phyloP scores from a whole-genome alignment of 2,888 invertebrate species.

The Xanthostigma xanthostigma region DNA sequence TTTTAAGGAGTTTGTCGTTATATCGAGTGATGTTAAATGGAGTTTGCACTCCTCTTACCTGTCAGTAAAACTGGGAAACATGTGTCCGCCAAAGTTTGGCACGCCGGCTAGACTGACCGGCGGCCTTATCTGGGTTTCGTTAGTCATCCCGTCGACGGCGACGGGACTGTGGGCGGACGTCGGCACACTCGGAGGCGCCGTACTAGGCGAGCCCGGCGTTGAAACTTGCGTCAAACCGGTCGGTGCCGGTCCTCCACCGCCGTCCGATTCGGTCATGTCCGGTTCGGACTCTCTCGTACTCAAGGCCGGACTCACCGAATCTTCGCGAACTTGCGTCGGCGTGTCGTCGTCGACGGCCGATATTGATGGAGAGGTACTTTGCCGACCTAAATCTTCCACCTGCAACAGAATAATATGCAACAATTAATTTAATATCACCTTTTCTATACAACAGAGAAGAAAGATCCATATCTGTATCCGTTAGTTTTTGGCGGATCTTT shows the following conservation, averaged over 20 bases:
- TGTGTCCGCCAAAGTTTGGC: slow-evolving; percentile 45
- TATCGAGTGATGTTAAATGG: no score
- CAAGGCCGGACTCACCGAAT: slow-evolving; percentile 1
- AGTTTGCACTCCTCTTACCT: slow-evolving; percentile 34
- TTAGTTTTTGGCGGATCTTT: no score
- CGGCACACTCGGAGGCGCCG: slow-evolving; percentile 25
- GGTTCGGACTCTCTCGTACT: not conserved
- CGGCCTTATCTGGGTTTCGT: not conserved
- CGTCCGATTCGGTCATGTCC: not conserved
- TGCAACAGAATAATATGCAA: not conserved
- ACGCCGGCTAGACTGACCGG: slow-evolving; percentile 5
- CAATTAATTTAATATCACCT: no score
- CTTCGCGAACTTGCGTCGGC: not conserved
- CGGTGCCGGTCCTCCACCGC: not conserved
- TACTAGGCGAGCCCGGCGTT: slow-evolving; percentile 19
- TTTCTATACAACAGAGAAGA: no score
- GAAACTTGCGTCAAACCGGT: not conserved
- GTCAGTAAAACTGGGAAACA: slow-evolving; percentile 45
- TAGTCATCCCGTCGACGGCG: not conserved
- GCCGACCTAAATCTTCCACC: slow-evolving; percentile 4
- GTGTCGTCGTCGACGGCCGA: slow-evolving; percentile 6
- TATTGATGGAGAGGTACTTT: slow-evolving; percentile 5
- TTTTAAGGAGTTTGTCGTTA: no score
- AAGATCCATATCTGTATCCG: no score
- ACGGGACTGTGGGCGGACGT: slow-evolving; percentile 20